phyloP scores from a whole-genome alignment of 1,140 invertebrate genomes.

The Pogonomyrmex barbatus region DNA sequence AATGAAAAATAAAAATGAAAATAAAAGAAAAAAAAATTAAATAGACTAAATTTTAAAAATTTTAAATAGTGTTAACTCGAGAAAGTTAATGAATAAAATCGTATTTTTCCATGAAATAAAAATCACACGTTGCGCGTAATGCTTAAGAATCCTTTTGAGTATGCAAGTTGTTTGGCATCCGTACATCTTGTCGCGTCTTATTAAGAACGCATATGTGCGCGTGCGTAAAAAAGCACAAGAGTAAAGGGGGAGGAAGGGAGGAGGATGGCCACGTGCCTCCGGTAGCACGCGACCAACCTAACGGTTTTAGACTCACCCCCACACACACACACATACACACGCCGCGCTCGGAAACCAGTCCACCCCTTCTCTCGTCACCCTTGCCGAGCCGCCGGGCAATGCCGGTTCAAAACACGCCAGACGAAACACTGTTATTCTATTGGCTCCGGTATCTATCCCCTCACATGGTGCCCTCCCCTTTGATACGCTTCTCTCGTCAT shows the following conservation, averaged over 20 bases:
- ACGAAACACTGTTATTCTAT: slow-evolving; percentile 84
- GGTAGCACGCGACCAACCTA: slow-evolving; percentile 85
- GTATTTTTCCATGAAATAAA: background rate
- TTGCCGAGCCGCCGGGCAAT: slow-evolving; percentile 74
- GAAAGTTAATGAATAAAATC: background rate
- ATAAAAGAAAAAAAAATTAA: no score
- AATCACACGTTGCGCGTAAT: background rate
- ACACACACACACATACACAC: slow-evolving; percentile 71
- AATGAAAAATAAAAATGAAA: no score
- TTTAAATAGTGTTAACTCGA: no score
- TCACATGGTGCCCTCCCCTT: slow-evolving; percentile 65
- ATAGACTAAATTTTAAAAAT: no score
- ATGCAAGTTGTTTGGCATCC: background rate
- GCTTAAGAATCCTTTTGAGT: background rate
- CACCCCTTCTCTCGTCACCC: slow-evolving; percentile 84
- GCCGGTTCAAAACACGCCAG: slow-evolving; percentile 81
- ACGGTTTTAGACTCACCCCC: slow-evolving; percentile 84
- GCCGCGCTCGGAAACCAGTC: slow-evolving; percentile 80
- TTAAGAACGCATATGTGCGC: slow-evolving; percentile 59
- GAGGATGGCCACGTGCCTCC: slow-evolving; percentile 82
- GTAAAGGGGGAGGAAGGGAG: slow-evolving; percentile 60
- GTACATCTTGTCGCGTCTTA: slow-evolving; percentile 25
- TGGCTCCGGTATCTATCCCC: slow-evolving; percentile 77
- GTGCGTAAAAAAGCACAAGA: slow-evolving; percentile 58
- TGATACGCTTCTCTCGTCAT: slow-evolving; percentile 51